Base-by-base conservation (phyloP, 2,797 vertebrate genomes). In the Sphenodon punctatus region DNA sequence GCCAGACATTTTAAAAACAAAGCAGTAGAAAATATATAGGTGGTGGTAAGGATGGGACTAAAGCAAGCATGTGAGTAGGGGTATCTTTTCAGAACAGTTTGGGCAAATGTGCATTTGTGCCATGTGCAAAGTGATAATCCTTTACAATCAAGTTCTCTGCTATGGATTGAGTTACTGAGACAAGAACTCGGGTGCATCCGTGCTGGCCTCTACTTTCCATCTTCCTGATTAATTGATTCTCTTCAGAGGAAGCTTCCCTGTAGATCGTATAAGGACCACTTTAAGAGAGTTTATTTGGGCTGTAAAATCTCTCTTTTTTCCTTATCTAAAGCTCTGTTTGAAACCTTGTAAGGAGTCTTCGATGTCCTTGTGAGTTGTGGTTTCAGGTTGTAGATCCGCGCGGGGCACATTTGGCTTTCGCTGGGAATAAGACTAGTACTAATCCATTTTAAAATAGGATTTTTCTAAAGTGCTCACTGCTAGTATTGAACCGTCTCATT, bases 311-410 rank as follows among this genome's bases (percentile, higher is more conserved):
- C 67, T 30, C 74, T 67, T 85, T 93, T 93, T 84, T 86, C 90
- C 84, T 95, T 93, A 93, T 94, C 93, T 56, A 67, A 59, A 48
- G 76, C 90, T 93, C 77, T 92, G 74, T 85, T 87, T 73, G 75
- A 82, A 81, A 83, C 78, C 70, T 84, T 82, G n/a, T n/a, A n/a
- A n/a, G 72, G 73, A 49, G 74, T 67, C 73, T 56, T 64, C 56
- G 74, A 59, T 41, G 56, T 74, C 46, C 65, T 49, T 53, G 46
- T 74, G 56, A 39, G 55, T 53, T 68, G 55, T 25, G 34, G 59
- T 78, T n/a, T n/a, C n/a, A n/a, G n/a, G 12, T 78, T 69, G 23
- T 8, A 43, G 43, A 56, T 42, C 55, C 61, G 48, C 46, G 22
- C 55, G 64, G 58, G 58, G 69, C 64, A 8, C 56, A 45, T 41